These are phyloP conservation scores for Pyrocoelia pectoralis DNA, from an alignment of 2,888 invertebrate species.

Conservation along the genomic window DNA sequence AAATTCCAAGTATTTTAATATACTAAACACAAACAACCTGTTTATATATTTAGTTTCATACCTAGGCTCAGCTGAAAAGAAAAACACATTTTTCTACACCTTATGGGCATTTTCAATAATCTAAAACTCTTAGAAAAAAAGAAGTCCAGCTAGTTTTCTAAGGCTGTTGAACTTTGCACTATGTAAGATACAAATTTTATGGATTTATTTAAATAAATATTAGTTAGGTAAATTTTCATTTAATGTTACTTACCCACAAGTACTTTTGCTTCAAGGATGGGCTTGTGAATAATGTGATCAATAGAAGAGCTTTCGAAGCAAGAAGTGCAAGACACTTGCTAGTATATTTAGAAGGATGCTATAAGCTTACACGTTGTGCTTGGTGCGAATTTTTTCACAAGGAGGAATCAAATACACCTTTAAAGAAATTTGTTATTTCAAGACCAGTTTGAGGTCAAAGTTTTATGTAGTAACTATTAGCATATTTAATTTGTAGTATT, in stretches of 20 bases:
- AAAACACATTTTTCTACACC: neutral
- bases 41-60: neutral
- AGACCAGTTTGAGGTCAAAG: slow-evolving; percentile 9
- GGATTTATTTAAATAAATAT: neutral
- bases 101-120: slow-evolving; percentile 4
- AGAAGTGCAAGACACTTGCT: no score
- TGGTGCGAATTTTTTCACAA: neutral
- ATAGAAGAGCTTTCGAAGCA: no score
- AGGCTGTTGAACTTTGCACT: slow-evolving; percentile 8
- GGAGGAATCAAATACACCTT: neutral
- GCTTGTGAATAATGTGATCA: no score
- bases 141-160: slow-evolving; percentile 10
- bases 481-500: neutral
- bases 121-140: slow-evolving; percentile 1
- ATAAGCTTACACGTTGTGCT: neutral
- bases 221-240: no score
- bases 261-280: no score
- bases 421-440: neutral
- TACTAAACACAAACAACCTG: neutral
- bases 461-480: neutral
- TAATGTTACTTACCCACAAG: no score
- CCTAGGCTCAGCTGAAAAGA: slow-evolving; percentile 1
- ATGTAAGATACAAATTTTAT: neutral
- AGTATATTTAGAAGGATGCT: neutral
- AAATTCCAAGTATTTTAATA: neutral